Conservation (phyloP, 1,140 invertebrate species). For the Trachelipus rathkii region DNA sequence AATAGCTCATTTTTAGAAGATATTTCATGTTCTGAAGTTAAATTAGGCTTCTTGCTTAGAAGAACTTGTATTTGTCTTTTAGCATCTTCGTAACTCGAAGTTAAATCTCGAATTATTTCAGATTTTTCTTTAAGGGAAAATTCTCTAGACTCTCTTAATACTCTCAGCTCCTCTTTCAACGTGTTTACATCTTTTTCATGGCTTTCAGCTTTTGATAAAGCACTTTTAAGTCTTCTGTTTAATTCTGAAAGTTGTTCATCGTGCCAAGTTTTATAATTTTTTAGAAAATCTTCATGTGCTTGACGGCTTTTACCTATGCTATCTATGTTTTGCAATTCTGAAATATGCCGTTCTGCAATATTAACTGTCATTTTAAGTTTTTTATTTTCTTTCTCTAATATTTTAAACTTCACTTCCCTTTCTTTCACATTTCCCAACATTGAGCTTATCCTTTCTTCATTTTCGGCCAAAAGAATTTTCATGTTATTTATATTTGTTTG, state of each 20-base stretch:
- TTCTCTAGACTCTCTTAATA: too few relatives aligned
- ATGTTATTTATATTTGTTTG: background rate
- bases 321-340: background rate
- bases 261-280: background rate
- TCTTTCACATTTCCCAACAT: background rate
- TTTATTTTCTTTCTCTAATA: background rate
- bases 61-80: background rate
- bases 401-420: background rate
- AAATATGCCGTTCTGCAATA: background rate
- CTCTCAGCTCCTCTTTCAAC: background rate
- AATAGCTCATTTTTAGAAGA: background rate
- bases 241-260: background rate
- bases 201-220: background rate
- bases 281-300: background rate
- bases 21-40: too few relatives aligned
- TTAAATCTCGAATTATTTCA: too few relatives aligned
- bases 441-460: background rate
- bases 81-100: background rate
- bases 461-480: background rate
- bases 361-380: background rate
- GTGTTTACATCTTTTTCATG: background rate
- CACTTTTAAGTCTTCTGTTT: background rate
- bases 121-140: too few relatives aligned
- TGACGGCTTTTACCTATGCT: background rate
- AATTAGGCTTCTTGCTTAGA: background rate